Evolutionary conservation across 2,113 vertebrate species (phyloP), one percentile per base, ranked within the genome.

Genomic region (Okapia johnstoni): DNA sequence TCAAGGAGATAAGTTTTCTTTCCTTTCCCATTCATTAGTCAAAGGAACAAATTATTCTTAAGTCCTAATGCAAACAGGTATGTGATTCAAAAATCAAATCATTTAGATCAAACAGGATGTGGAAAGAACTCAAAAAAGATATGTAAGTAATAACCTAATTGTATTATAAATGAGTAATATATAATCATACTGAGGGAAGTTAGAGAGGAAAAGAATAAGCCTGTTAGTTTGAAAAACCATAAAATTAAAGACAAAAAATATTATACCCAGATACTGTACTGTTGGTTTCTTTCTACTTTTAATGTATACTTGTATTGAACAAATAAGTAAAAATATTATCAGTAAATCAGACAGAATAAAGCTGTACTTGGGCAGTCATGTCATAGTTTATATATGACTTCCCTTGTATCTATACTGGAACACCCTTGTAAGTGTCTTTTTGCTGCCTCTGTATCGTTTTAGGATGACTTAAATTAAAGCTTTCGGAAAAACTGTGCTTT

Each of bases 1-100:
- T 96, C 36, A 95, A 89, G 36, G 63, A 93, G 60, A 90, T 92
- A 88, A 93, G 4, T 87, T 97, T 96, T 97, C 61, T 95, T 94
- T 28, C 66, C 19, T 76, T 92, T 98, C 63, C 16, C 16, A 83
- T 95, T 95, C 40, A 91, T 94, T 88, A 87, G n/a, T 58, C 36
- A 61, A 60, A 86, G 91, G 89, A 95, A 87, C 89, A 88, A 89
- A 96, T 16, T 79, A 85, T 4, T 96, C 58, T 88, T 88, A 93
- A 83, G 54, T 94, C 36, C 91, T 90, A 60, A 54, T 96, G 85
- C 63, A 95, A 96, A 66, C 25, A 88, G 23, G 43, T 95, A 30
- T 85, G 11, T 94, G 36, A 93, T 85, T 85, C 70, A 52, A 28
- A 89, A 85, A 94, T 85, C 81, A 96, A 85, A 84, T 90, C 36